Conservation (phyloP, 2,888 invertebrate species). For the Caenorhabditis sp. region DNA sequence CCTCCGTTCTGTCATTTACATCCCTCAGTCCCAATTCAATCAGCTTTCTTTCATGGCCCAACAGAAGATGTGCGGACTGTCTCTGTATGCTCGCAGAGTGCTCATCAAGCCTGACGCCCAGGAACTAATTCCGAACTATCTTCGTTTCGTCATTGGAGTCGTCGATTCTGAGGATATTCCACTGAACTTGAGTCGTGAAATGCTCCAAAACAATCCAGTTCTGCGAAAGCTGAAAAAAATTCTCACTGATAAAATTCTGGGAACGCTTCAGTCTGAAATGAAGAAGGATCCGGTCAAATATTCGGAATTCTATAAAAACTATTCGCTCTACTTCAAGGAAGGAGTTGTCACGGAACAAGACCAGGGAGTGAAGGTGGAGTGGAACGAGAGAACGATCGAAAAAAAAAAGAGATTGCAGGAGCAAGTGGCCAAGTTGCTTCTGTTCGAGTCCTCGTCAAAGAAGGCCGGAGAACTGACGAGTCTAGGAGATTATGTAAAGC, state of each 20-base stretch:
- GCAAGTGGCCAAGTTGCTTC: constrained; percentile 89
- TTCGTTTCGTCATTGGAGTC: constrained; percentile 94
- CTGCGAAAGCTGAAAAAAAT: constrained; percentile 91
- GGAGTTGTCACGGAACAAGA: constrained; percentile 91
- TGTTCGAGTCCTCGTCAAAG: constrained; percentile 90
- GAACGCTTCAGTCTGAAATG: constrained; percentile 83
- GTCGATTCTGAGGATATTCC: constrained; percentile 99
- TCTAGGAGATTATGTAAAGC: constrained; percentile 87
- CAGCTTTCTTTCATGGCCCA: constrained; percentile 89
- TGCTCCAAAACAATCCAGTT: constrained; percentile 92
- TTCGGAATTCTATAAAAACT: constrained; percentile 91
- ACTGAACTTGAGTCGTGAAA: constrained; percentile 93
- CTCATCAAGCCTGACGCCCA: constrained; percentile 85
- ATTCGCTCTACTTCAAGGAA: constrained; percentile 93
- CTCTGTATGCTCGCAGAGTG: constrained; percentile 87
- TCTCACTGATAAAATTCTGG: constrained; percentile 84
- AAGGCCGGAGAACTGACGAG: constrained; percentile 81
- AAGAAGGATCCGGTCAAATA: constrained; percentile 89
- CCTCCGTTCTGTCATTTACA: constrained; percentile 91
- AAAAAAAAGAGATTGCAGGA: too few species aligned
- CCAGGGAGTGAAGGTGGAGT: constrained; percentile 86
- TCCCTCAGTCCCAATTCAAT: constrained; percentile 92
- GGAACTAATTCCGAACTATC: constrained; percentile 83
- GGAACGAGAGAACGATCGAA: too few species aligned
- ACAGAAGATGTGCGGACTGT: constrained; percentile 89